These are phyloP conservation scores for Macrostomum lignano DNA, from an alignment of 1,140 invertebrate genomes.

Conservation along the genomic window DNA sequence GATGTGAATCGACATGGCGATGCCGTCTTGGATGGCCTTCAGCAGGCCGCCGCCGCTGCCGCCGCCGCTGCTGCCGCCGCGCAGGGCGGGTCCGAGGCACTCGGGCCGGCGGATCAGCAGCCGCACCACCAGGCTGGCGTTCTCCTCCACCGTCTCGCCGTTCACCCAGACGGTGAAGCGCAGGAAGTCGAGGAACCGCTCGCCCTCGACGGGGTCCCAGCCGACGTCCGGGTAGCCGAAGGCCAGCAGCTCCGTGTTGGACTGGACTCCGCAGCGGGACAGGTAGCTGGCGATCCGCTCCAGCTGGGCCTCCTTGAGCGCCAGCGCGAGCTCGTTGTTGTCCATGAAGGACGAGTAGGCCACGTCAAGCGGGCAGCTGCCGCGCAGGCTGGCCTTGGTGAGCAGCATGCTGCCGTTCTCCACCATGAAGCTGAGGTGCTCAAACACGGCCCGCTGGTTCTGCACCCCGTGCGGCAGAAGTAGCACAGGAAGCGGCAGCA, in stretches of 20 bases:
- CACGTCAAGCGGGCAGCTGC: slow-evolving; percentile 88
- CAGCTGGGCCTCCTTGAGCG: slow-evolving; percentile 74
- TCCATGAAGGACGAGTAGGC: slow-evolving; percentile 97
- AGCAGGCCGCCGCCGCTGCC: slow-evolving; percentile 66
- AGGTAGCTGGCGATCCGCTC: slow-evolving; percentile 72
- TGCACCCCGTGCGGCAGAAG: slow-evolving; percentile 81
- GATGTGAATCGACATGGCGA: slow-evolving; percentile 39
- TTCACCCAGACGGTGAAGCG: slow-evolving; percentile 96
- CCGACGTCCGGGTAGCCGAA: slow-evolving; percentile 96
- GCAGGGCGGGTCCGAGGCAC: slow-evolving; percentile 77
- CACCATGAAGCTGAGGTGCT: slow-evolving; percentile 81
- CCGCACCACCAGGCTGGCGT: slow-evolving; percentile 90
- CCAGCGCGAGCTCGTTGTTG: slow-evolving; percentile 91
- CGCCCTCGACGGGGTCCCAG: slow-evolving; percentile 96
- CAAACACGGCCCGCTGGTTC: slow-evolving; percentile 99
- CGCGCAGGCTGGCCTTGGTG: slow-evolving; percentile 49
- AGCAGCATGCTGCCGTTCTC: slow-evolving; percentile 95
- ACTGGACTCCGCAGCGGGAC: slow-evolving; percentile 61
- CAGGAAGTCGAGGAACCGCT: slow-evolving; percentile 85
- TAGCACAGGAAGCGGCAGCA: slow-evolving; percentile 95
- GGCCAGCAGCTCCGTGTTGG: slow-evolving; percentile 77
- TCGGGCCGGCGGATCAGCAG: slow-evolving; percentile 82
- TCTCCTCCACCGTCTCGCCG: slow-evolving; percentile 91
- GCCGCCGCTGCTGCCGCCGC: slow-evolving; percentile 36
- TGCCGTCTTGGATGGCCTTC: slow-evolving; percentile 77